Evolutionary conservation across 2,113 vertebrate genomes (phyloP), one percentile per base, ranked within the genome.

Genomic region (Amblyopsis rosae): DNA sequence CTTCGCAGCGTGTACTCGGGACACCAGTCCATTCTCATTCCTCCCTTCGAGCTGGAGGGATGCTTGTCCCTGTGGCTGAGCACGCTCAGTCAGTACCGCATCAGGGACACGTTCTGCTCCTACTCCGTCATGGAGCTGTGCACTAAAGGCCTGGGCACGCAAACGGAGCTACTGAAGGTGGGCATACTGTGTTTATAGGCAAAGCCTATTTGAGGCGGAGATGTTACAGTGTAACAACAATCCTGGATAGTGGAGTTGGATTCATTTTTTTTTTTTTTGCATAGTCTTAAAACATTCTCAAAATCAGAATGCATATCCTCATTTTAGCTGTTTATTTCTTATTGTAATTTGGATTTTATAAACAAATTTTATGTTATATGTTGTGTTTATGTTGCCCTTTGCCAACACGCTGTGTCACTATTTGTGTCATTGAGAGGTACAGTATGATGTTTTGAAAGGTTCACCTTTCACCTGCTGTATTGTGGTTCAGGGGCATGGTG

Each of bases 61-160:
- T 96, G 96, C 67, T 90, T 96, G 86, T 94, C 94, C 69, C 93
- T 99, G 82, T 99, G 98, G 98, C 94, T 99, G 51, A 94, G 95
- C 86, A 96, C 95, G 0, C 96, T 99, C 83, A 99, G 95, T 90
- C 97, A 98, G 91, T 96, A 98, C 88, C 96, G 96, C 73, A 93
- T 99, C 90, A 93, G 97, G 82, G 98, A 99, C 88, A 99, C 98
- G 51, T 99, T 99, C 92, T 99, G 98, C 89, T 99, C 97, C 80
- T 99, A 99, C 80, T 98, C 96, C 0, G 98, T 99, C 64, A 99
- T 99, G 96, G 96, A 99, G 92, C 93, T 97, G 75, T 99, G 98
- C 89, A 98, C 96, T 63, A 98, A 97, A 87, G 96, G 97, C 50
- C 94, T 99, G 73, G 97, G 98, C 16, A 96, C 93, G 79, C 98